phyloP scores from a whole-genome alignment of 1,140 invertebrate species.

The Neodiprion lecontei region DNA sequence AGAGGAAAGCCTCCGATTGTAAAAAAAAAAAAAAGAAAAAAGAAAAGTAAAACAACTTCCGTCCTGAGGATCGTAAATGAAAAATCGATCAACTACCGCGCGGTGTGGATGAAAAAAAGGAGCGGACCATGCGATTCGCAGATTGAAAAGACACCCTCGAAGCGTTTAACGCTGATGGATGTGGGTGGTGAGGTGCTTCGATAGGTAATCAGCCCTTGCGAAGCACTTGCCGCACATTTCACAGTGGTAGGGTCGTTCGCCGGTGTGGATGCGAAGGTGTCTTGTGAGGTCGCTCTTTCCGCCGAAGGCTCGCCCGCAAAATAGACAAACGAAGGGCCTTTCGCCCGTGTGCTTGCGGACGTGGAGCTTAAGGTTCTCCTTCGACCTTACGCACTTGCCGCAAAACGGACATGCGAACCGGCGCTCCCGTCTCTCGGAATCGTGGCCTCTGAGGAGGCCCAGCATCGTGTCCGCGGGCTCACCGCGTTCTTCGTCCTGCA shows the following conservation, averaged over 20 bases:
- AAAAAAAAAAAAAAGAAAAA: too few species aligned
- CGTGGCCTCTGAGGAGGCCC: constrained; percentile 40
- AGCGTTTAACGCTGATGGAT: constrained; percentile 67
- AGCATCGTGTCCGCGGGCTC: constrained; percentile 31
- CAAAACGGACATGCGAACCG: constrained; percentile 88
- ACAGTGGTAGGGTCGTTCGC: constrained; percentile 86
- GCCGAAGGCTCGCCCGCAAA: constrained; percentile 85
- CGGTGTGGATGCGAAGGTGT: constrained; percentile 85
- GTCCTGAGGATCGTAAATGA: too few species aligned
- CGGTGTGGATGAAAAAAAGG: too few species aligned
- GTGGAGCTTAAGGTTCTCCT: constrained; percentile 87
- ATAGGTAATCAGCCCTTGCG: constrained; percentile 87
- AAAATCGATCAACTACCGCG: too few species aligned
- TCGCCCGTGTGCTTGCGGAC: constrained; percentile 89
- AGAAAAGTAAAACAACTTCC: too few species aligned
- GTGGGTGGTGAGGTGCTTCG: constrained; percentile 88
- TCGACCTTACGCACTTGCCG: constrained; percentile 86
- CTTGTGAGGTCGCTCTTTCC: constrained; percentile 87
- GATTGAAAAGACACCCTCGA: background rate
- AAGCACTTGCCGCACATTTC: constrained; percentile 92
- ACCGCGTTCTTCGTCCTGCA: constrained; percentile 36
- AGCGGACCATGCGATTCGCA: too few species aligned
- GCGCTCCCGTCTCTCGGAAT: constrained; percentile 55
- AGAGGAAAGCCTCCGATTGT: too few species aligned
- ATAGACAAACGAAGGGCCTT: constrained; percentile 85